phyloP scores from a whole-genome alignment of 1,140 invertebrate species.

The Saccostrea glomerata region DNA sequence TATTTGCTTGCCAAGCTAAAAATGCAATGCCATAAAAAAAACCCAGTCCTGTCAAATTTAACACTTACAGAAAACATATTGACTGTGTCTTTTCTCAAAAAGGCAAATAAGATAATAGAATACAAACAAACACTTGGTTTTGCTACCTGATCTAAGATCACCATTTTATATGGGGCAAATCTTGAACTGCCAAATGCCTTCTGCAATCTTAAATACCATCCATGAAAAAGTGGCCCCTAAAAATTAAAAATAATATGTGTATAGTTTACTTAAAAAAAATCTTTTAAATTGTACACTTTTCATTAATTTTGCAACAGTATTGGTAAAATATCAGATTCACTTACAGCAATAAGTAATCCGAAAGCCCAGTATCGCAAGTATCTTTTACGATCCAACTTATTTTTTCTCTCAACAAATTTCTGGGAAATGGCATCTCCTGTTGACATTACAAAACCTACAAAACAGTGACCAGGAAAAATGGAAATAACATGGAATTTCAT shows the following conservation, averaged over 20 bases:
- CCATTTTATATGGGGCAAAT: conserved; percentile 19
- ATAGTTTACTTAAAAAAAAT: neutral
- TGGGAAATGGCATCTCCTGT: conserved; percentile 28
- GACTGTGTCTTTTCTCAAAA: no score
- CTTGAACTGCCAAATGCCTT: neutral
- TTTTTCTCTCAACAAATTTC: conserved; percentile 21
- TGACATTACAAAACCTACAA: conserved; percentile 15
- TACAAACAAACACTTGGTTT: no score
- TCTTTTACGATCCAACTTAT: conserved; percentile 7
- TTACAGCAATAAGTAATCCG: conserved; percentile 8
- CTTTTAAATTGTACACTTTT: neutral
- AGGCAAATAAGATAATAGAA: no score
- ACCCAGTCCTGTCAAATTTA: no score
- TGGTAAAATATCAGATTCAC: neutral
- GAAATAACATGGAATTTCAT: no score
- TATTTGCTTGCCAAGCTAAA: no score
- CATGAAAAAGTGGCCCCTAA: conserved; percentile 4
- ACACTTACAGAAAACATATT: no score
- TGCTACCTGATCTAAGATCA: neutral
- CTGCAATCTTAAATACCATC: conserved; percentile 7
- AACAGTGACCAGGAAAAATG: no score
- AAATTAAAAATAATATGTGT: neutral
- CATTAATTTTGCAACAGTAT: neutral
- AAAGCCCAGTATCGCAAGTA: conserved; percentile 18
- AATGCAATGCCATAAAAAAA: no score